Percentiles rank a stretch among this genome's conserved stretches.
These are phyloP conservation scores for Mus minutoides DNA, from an alignment of 2,797 vertebrate species.

Conservation along the genomic window DNA sequence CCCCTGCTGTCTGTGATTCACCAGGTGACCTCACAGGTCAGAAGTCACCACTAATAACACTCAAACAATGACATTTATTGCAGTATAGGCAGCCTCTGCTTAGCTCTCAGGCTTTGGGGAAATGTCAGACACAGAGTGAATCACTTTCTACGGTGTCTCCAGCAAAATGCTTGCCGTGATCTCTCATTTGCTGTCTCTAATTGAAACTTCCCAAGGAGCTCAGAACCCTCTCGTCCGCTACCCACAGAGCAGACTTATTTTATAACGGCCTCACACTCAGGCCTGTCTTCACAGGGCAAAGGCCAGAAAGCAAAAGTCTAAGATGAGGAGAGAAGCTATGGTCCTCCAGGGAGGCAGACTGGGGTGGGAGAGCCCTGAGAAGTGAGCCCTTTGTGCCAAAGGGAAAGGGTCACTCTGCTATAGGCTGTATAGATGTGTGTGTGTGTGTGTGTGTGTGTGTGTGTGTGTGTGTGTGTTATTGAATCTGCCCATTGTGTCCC, in stretches of 20 bases:
- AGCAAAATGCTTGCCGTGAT: conserved; percentile 77
- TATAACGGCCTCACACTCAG: not conserved
- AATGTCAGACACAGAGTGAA: conserved; percentile 85
- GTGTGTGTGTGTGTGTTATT: too few species aligned
- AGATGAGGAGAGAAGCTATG: not conserved
- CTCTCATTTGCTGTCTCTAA: conserved; percentile 83
- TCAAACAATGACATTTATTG: conserved; percentile 85
- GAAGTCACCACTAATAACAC: conserved; percentile 84
- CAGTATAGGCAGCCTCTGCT: conserved; percentile 78
- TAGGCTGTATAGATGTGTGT: too few species aligned
- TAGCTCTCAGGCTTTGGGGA: conserved; percentile 83
- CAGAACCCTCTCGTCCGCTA: not conserved
- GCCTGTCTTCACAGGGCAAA: not conserved
- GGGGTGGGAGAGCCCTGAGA: not conserved
- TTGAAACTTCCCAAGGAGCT: conserved; percentile 71
- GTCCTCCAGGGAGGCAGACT: not conserved
- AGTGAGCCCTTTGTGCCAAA: not conserved
- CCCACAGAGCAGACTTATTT: not conserved
- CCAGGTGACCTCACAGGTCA: conserved; percentile 82
- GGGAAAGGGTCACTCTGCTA: rapidly evolving
- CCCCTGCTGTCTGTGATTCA: conserved; percentile 78
- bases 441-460: too few species aligned
- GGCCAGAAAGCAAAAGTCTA: not conserved
- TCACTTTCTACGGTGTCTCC: conserved; percentile 79
- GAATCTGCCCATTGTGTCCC: not conserved